phyloP scores from a whole-genome alignment of 2,113 vertebrate species.

The Pimephales promelas region DNA sequence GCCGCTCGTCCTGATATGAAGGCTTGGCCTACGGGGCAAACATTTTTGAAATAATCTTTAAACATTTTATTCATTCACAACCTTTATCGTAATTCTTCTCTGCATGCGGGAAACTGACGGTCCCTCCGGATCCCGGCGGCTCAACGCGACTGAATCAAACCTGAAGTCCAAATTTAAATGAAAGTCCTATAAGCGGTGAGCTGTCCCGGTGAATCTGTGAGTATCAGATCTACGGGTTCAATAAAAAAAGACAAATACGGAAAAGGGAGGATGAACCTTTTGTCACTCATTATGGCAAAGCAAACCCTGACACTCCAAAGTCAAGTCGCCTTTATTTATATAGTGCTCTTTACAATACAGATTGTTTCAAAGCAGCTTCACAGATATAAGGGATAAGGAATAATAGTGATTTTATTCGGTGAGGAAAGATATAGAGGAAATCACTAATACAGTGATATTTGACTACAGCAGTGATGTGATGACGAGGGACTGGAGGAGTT shows the following conservation, averaged over 20 bases:
- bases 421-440: not conserved
- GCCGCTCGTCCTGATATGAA: not conserved
- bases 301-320: not conserved
- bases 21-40: not conserved
- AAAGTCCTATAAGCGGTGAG: not conserved
- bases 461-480: not conserved
- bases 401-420: not conserved
- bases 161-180: not conserved
- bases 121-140: not conserved
- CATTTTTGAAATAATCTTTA: constrained; percentile 6
- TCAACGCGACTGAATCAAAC: not conserved
- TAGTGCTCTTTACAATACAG: too few relatives aligned
- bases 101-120: not conserved
- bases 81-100: not conserved
- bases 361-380: too few relatives aligned
- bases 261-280: not conserved
- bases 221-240: not conserved
- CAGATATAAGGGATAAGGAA: not conserved
- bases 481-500: not conserved
- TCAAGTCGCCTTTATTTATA: too few relatives aligned
- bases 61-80: not conserved
- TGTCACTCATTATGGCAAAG: not conserved
- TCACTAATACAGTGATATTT: not conserved
- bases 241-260: not conserved
- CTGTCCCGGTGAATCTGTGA: not conserved